phyloP scores from a whole-genome alignment of 2,888 invertebrate species.

The Salpingus planirostris region DNA sequence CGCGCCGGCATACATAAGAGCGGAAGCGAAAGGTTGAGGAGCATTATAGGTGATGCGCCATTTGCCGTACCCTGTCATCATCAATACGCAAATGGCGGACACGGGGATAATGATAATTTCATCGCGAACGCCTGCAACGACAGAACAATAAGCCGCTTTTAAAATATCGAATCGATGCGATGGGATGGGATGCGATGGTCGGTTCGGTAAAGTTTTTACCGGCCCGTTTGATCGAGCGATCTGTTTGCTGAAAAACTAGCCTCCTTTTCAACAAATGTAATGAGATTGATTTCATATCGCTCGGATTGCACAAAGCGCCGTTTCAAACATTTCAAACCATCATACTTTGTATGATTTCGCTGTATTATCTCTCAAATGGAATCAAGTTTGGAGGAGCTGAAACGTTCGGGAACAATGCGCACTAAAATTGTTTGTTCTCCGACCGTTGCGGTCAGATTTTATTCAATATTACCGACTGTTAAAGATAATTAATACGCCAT shows the following conservation, averaged over 20 bases:
- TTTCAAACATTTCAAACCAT: too few relatives aligned
- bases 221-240: too few relatives aligned
- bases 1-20: slow-evolving; percentile 8
- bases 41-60: slow-evolving; percentile 7
- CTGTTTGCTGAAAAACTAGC: too few relatives aligned
- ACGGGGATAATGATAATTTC: too few relatives aligned
- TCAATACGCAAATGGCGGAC: slow-evolving; percentile 14
- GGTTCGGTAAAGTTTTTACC: too few relatives aligned
- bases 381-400: too few relatives aligned
- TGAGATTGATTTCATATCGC: neutral
- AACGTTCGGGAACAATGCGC: slow-evolving; percentile 8
- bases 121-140: too few relatives aligned
- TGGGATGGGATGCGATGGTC: too few relatives aligned
- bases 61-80: slow-evolving; percentile 13
- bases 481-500: slow-evolving; percentile 12
- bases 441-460: slow-evolving; percentile 12
- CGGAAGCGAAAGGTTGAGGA: slow-evolving; percentile 10
- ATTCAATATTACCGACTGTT: slow-evolving; percentile 14
- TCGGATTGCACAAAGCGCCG: too few relatives aligned
- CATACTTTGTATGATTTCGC: too few relatives aligned
- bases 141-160: too few relatives aligned
- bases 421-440: slow-evolving; percentile 5
- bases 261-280: slow-evolving; percentile 2
- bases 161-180: too few relatives aligned
- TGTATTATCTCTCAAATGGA: slow-evolving; percentile 8